A percentile compares a stretch with the other conserved stretches of the same genome.
These are phyloP conservation scores for Boloria euphrosyne DNA, from an alignment of 2,888 invertebrate species.

Conservation along the genomic window DNA sequence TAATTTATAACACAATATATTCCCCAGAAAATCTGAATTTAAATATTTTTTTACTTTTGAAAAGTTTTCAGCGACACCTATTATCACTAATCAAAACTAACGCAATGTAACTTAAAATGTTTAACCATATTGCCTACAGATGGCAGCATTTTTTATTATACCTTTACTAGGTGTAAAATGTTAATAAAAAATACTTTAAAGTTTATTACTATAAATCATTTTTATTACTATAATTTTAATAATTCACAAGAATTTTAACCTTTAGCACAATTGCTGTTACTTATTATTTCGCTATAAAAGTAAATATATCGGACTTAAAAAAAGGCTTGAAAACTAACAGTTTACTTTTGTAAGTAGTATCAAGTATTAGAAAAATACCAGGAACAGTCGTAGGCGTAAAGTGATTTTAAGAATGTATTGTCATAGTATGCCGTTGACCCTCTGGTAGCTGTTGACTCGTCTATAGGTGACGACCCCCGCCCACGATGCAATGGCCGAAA, in stretches of 20 bases:
- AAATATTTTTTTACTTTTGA: neutral
- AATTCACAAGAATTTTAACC: too few relatives aligned
- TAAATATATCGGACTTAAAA: too few relatives aligned
- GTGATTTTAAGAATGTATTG: constrained; percentile 39
- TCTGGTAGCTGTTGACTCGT: constrained; percentile 47
- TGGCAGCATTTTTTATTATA: constrained; percentile 1
- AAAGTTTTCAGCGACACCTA: neutral
- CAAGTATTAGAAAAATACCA: constrained; percentile 28
- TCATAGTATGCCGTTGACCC: constrained; percentile 44
- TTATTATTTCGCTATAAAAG: too few relatives aligned
- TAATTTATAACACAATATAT: too few relatives aligned
- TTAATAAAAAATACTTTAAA: too few relatives aligned
- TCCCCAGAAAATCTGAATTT: neutral
- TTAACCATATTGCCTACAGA: neutral
- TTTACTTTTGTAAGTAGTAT: constrained; percentile 18
- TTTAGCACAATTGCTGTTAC: too few relatives aligned
- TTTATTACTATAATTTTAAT: too few relatives aligned
- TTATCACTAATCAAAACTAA: neutral
- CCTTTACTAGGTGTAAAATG: neutral
- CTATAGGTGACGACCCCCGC: constrained; percentile 46
- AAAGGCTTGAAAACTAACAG: neutral
- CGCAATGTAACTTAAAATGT: neutral
- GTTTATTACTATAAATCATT: too few relatives aligned
- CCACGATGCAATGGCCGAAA: constrained; percentile 24
- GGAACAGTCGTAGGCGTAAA: constrained; percentile 39